Percentiles rank a stretch among this genome's conserved stretches.
phyloP scores from a whole-genome alignment of 2,113 vertebrate genomes.

The Toxotes jaculatrix region DNA sequence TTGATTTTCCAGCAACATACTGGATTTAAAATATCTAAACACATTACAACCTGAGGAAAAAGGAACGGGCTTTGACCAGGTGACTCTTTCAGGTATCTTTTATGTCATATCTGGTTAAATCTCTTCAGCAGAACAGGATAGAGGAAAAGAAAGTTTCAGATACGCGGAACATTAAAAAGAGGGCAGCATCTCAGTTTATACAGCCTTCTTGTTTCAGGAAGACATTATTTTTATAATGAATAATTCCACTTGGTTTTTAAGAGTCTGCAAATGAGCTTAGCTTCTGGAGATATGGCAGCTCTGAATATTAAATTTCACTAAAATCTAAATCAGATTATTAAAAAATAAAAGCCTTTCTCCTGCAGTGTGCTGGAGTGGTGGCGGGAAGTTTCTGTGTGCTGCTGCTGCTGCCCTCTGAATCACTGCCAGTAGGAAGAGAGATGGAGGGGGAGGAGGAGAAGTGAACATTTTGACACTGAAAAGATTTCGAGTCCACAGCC shows the following conservation, averaged over 20 bases:
- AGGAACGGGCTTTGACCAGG: too few species aligned
- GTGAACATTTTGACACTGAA: constrained; percentile 39
- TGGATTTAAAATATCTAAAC: too few species aligned
- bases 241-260: not conserved
- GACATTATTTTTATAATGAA: constrained; percentile 1
- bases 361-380: constrained; percentile 8
- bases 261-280: not conserved
- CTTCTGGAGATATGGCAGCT: constrained; percentile 11
- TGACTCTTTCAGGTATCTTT: too few species aligned
- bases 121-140: too few species aligned
- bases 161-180: not conserved
- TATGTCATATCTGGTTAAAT: too few species aligned
- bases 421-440: constrained; percentile 55
- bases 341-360: not conserved
- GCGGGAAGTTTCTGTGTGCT: constrained; percentile 8
- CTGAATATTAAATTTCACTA: not conserved
- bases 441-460: constrained; percentile 45
- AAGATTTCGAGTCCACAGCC: not conserved
- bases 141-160: too few species aligned
- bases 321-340: not conserved
- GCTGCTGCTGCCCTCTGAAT: constrained; percentile 57
- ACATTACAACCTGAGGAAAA: too few species aligned
- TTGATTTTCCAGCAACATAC: too few species aligned
- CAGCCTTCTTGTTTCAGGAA: not conserved
- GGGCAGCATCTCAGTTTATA: not conserved